phyloP scores from a whole-genome alignment of 2,888 invertebrate species.

The Brachyptera risi region DNA sequence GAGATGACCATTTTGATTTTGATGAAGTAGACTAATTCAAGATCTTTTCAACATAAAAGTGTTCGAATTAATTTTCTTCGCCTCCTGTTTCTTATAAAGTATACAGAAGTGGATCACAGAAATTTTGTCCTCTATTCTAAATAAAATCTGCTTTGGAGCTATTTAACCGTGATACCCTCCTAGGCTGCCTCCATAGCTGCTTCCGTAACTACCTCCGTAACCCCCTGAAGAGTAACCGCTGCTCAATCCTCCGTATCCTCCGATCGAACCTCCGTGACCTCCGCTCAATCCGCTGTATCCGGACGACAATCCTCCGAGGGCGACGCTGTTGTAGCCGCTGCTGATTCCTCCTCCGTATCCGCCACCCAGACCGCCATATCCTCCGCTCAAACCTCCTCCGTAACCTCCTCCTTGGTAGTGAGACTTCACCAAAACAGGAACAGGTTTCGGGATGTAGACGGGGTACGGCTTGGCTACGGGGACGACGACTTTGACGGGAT shows the following conservation, averaged over 20 bases:
- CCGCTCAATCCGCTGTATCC: not conserved
- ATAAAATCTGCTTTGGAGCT: not conserved
- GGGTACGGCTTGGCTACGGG: conserved; percentile 19
- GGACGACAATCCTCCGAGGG: not conserved
- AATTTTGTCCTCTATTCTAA: no score
- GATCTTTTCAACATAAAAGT: no score
- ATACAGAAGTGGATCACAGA: no score
- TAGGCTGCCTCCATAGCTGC: conserved; percentile 7
- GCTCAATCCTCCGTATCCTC: not conserved
- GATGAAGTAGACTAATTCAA: no score
- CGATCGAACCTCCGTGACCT: not conserved
- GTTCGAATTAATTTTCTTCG: no score
- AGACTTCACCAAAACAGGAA: conserved; percentile 4
- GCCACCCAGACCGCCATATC: not conserved
- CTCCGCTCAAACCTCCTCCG: conserved; percentile 6
- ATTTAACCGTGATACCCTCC: not conserved
- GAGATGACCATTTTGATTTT: not conserved
- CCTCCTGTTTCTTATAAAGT: no score
- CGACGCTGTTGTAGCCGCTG: not conserved
- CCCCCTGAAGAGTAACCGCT: not conserved
- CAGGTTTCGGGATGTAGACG: conserved; percentile 2
- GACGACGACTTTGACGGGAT: conserved; percentile 8
- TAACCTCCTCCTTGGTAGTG: not conserved
- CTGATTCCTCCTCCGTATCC: not conserved
- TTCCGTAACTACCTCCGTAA: not conserved